A percentile compares a stretch with the other conserved stretches of the same genome.
Evolutionary conservation across 2,797 vertebrate species (phyloP).

Genomic region (Synanceia verrucosa): DNA sequence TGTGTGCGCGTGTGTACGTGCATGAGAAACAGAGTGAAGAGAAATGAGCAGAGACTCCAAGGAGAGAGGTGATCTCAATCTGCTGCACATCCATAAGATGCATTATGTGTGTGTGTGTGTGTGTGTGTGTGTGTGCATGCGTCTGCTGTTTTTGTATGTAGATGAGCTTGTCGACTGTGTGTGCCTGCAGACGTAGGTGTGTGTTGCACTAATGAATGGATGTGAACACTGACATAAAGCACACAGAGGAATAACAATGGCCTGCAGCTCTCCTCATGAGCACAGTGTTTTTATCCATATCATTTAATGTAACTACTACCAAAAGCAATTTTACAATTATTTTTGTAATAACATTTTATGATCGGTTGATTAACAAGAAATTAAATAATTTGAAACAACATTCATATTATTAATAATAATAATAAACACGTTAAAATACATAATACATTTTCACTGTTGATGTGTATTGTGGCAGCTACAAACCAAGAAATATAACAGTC

Average conservation of each 20-base stretch:
- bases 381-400: neutral
- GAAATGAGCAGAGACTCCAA: slow-evolving; percentile 8
- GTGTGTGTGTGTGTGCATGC: neutral
- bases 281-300: neutral
- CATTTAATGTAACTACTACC: neutral
- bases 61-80: slow-evolving; percentile 28
- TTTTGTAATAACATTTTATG: neutral
- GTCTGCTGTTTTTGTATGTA: neutral
- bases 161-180: slow-evolving; percentile 8
- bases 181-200: neutral
- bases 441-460: neutral
- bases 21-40: slow-evolving; percentile 16
- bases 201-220: slow-evolving; percentile 2
- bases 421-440: neutral
- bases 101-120: neutral
- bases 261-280: neutral
- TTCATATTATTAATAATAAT: neutral
- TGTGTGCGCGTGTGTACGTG: too few relatives aligned
- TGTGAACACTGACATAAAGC: neutral
- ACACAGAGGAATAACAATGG: neutral
- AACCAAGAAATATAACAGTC: neutral
- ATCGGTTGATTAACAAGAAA: neutral
- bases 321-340: neutral
- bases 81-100: slow-evolving; percentile 9
- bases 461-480: neutral